Evolutionary conservation across 2,797 vertebrate genomes (phyloP), one percentile per base, ranked within the genome.

Genomic region (Hylomyscus alleni): DNA sequence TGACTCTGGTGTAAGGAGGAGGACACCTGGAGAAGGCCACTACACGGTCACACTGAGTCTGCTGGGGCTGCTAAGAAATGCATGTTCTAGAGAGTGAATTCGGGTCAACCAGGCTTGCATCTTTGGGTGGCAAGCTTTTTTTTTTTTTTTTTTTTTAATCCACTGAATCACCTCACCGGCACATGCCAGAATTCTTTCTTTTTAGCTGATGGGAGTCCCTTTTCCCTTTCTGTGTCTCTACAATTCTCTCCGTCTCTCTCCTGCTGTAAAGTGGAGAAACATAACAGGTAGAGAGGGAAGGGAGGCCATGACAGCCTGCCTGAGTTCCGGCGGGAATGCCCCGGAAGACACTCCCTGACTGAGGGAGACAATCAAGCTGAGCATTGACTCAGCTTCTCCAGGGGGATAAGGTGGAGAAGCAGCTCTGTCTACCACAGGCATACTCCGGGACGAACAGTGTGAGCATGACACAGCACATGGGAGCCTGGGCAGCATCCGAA

Each of bases 11-110:
- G 0, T n/a, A 9, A 12, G 40, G n/a, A 37, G 54, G 19, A 58
- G 6, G 13, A 1, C 0, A 12, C 15, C 37, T 10, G 56, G 81
- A 37, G 22, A 4, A 80, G 17, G 47, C 1, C 3, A 17, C 52
- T 9, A 0, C 29, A 0, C 1, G 10, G 17, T 37, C 0, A 0
- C 58, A 3, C 5, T 1, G 14, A 40, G 56, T 40, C 14, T 0
- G 47, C 50, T 37, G 67, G 34, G 24, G 47, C 34, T 54, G 50
- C 50, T 3, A 22, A 67, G 85, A 72, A 73, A 19, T 14, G 47
- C 0, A 20, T 10, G 9, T 13, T 65, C 60, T 67, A 17, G 40
- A 44, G 40, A 20, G 8, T 67, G 44, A 34, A 85, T 50, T 85
- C 5, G 17, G 60, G 10, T 67, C 29, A 22, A 34, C 13, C 19